Evolutionary conservation across 2,113 vertebrate species (phyloP).

Genomic region (Columba janthina): DNA sequence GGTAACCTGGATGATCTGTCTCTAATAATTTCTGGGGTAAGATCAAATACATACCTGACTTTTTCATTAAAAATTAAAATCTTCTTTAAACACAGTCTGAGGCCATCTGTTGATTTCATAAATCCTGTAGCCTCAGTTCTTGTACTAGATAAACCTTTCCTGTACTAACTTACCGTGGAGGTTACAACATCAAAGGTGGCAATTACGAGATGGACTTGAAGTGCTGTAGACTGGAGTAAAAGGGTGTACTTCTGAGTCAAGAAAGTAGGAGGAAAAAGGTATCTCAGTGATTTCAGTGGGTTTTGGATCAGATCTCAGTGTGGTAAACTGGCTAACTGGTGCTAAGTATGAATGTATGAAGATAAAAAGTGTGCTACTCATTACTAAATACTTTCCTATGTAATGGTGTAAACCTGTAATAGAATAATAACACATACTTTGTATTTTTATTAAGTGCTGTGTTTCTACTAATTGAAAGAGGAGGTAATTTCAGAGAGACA

Average conservation of each 20-base stretch:
- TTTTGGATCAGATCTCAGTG: not conserved
- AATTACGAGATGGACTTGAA: not conserved
- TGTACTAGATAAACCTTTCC: not conserved
- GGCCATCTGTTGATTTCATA: conserved; percentile 57
- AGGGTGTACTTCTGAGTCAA: not conserved
- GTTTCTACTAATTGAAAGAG: conserved; percentile 10
- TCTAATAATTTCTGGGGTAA: conserved; percentile 54
- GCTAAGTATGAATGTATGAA: not conserved
- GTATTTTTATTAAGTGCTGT: not conserved
- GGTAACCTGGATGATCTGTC: conserved; percentile 53
- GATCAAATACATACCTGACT: conserved; percentile 56
- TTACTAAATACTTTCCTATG: not conserved
- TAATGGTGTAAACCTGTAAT: not conserved
- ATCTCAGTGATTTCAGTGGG: not conserved
- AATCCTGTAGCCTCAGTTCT: not conserved
- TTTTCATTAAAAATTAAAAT: conserved; percentile 67
- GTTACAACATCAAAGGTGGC: not conserved
- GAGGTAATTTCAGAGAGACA: not conserved
- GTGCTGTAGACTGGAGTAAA: not conserved
- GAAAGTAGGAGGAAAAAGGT: not conserved
- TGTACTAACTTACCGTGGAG: not conserved
- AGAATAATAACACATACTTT: not conserved
- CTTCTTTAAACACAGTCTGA: conserved; percentile 65
- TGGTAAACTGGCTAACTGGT: not conserved
- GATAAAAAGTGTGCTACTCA: not conserved